Evolutionary conservation across 1,140 invertebrate genomes (phyloP), one percentile per base, ranked within the genome.

Genomic region (Lepidurus arcticus): DNA sequence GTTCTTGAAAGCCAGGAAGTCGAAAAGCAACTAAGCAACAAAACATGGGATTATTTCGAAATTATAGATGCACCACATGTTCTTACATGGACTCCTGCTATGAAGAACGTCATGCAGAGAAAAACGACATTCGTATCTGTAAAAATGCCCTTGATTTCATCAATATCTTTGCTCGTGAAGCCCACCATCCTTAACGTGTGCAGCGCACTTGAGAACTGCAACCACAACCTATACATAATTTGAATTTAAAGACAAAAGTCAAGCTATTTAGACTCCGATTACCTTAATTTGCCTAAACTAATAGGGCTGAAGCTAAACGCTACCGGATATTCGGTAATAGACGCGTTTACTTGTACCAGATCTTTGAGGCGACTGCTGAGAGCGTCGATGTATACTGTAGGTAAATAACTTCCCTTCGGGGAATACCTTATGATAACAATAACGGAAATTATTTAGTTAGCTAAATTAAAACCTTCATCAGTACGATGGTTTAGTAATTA

Each of bases 1-100:
- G 86, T 98, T 98, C 88, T 98, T 99, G 82, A 99, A 98, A 2
- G 97, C 95, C 74, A 99, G 86, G 82, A 98, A 95, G 84, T 99
- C 97, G 84, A 99, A 96, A 10, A 98, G 86, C 76, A 98, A 84
- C 95, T 98, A 81, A 78, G 80, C 81, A 83, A 76, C 76, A 80
- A 84, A 34, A 16, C n/a, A 73, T 7, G 44, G 76, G 24, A 73
- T 13, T 24, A 76, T 10, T 21, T 8, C 21, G 24, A 78, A 76
- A 24, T 6, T 3, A 76, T 76, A 76, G 13, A 16, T 16, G 4
- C 34, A 26, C 26, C 26, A 11, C 16, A 65, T 73, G 8, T 74
- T 89, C 93, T 91, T 88, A 98, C 95, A 90, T 99, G 97, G 82
- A 97, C 88, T 79, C 93, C 92, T 73, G 95, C 92, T 80, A 99